These are phyloP conservation scores for Pseudomyrmex sp. DNA, from an alignment of 1,140 invertebrate genomes.

Conservation along the genomic window DNA sequence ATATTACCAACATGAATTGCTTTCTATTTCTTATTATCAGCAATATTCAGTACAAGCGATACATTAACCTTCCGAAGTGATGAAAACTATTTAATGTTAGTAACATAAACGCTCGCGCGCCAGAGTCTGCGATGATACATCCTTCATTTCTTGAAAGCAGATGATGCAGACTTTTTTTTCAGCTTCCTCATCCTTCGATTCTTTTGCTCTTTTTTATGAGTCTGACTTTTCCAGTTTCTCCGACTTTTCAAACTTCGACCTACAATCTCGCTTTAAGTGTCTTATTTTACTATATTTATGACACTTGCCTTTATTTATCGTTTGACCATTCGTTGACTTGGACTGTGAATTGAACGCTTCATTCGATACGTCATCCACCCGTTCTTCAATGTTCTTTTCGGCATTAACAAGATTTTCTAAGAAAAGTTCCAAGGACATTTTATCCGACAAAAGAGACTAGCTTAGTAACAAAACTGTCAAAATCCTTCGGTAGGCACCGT, in stretches of 20 bases:
- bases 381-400: no score
- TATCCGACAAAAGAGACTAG: no score
- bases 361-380: no score
- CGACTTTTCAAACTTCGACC: background rate
- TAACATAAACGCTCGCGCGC: conserved; percentile 65
- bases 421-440: no score
- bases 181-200: background rate
- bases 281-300: no score
- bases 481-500: no score
- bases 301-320: no score
- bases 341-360: no score
- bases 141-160: background rate
- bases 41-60: conserved; percentile 60
- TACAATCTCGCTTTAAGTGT: no score
- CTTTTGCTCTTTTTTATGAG: background rate
- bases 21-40: conserved; percentile 59
- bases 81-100: conserved; percentile 63
- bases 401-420: no score
- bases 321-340: no score
- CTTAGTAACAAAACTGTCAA: no score
- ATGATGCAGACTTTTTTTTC: background rate
- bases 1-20: conserved; percentile 64
- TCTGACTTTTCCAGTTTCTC: background rate
- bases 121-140: conserved; percentile 58
- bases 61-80: conserved; percentile 36